Conservation (phyloP, 2,888 invertebrate species). For the Eupsilia transversa region DNA sequence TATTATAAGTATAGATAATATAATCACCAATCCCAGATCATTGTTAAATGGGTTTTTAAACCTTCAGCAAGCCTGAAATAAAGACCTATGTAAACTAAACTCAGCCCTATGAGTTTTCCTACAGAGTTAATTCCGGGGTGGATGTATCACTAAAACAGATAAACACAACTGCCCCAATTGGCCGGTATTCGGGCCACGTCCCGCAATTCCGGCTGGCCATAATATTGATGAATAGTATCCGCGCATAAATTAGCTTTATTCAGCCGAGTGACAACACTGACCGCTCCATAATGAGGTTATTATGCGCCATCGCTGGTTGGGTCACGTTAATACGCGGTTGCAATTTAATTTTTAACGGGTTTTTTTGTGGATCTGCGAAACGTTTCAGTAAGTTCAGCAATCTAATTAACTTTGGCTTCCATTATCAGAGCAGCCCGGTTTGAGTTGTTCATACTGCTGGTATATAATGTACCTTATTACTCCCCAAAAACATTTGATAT, state of each 20-base stretch:
- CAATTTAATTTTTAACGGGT: constrained; percentile 25
- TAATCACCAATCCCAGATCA: background rate
- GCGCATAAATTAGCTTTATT: constrained; percentile 56
- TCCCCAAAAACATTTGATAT: background rate
- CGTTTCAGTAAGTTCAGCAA: background rate
- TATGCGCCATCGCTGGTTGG: constrained; percentile 20
- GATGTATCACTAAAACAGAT: constrained; percentile 9
- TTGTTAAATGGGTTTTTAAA: background rate
- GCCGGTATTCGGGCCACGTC: constrained; percentile 40
- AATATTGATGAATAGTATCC: constrained; percentile 60
- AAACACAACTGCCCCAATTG: constrained; percentile 36
- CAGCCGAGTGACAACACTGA: constrained; percentile 41
- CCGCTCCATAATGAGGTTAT: constrained; percentile 58
- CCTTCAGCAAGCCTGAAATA: background rate
- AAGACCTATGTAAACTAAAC: too few species aligned
- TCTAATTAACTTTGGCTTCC: constrained; percentile 18
- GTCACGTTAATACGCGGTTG: constrained; percentile 6
- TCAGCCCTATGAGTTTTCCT: background rate
- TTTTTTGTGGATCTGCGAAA: background rate
- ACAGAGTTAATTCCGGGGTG: constrained; percentile 3
- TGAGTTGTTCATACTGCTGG: background rate
- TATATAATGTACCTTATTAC: background rate
- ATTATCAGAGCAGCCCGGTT: background rate
- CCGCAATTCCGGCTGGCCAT: constrained; percentile 34
- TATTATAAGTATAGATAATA: too few species aligned